phyloP scores from a whole-genome alignment of 2,888 invertebrate genomes.

The Orthosia cruda region DNA sequence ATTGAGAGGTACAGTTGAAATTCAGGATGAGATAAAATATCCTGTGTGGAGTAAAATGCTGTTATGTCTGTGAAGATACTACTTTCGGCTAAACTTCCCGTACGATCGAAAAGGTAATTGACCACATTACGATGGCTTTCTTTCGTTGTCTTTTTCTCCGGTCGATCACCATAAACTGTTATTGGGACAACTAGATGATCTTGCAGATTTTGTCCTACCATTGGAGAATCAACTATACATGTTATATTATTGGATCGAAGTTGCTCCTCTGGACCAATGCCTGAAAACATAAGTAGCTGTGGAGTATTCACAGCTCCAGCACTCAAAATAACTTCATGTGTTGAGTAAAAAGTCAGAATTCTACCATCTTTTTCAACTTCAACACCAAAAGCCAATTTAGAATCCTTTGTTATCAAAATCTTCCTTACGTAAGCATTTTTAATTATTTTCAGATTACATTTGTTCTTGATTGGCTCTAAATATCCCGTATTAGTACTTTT shows the following conservation, averaged over 20 bases:
- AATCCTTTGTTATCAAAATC: slow-evolving; percentile 49
- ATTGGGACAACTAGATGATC: slow-evolving; percentile 52
- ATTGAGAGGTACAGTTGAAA: slow-evolving; percentile 50
- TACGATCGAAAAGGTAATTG: slow-evolving; percentile 41
- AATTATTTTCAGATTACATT: slow-evolving; percentile 61
- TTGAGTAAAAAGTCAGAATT: slow-evolving; percentile 39
- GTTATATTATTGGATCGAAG: slow-evolving; percentile 75
- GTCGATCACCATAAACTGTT: slow-evolving; percentile 48
- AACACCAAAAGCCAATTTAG: slow-evolving; percentile 57
- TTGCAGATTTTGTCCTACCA: slow-evolving; percentile 57
- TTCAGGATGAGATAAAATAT: slow-evolving; percentile 38
- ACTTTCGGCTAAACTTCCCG: slow-evolving; percentile 44
- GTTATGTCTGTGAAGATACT: slow-evolving; percentile 46
- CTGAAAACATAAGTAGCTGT: slow-evolving; percentile 83
- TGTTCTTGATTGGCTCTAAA: slow-evolving; percentile 71
- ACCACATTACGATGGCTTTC: slow-evolving; percentile 36
- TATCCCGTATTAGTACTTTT: slow-evolving; percentile 92
- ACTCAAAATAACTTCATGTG: slow-evolving; percentile 82
- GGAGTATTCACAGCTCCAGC: slow-evolving; percentile 84
- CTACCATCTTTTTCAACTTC: slow-evolving; percentile 43
- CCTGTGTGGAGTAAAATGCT: slow-evolving; percentile 52
- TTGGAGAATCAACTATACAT: slow-evolving; percentile 76
- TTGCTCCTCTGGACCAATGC: slow-evolving; percentile 82
- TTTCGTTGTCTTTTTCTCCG: slow-evolving; percentile 20
- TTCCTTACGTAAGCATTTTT: slow-evolving; percentile 58